Evolutionary conservation across 1,140 invertebrate species (phyloP), one percentile per base, ranked within the genome.

Genomic region (Penaeus chinensis): DNA sequence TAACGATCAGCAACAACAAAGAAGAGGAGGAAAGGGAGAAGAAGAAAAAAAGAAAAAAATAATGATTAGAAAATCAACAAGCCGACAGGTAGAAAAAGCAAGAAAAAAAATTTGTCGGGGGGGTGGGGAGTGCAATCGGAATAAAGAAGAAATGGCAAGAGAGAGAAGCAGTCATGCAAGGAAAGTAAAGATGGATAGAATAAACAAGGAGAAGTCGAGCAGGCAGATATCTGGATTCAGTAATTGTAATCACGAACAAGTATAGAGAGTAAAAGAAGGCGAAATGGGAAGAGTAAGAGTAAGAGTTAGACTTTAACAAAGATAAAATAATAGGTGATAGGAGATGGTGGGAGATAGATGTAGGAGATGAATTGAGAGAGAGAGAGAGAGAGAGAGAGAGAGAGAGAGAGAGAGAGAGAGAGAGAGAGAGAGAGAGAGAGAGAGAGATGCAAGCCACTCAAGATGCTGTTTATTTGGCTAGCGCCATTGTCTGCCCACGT

Each of bases 21-120:
- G 11, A 81, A 81, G 79, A 81, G 60, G 24, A 47, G 24, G 60
- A 81, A 60, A 81, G n/a, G 27, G n/a, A 81, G 60, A 81, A 22
- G 60, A 3, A 81, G 79, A 81, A 10, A 7, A 60, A 79, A 60
- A 79, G 18, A 27, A 24, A 37, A 7, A 77, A 37, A 77, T 19
- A 37, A 7, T n/a, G 47, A 77, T 19, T 11, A 54, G 16, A 54
- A 54, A 54, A 54, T 4, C 10, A 54, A 54, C 54, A 54, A 54
- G 37, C 37, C 4, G 16, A 54, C 54, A 54, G 54, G 16, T 16
- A 13, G 54, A 54, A 47, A 13, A 8, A 16, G 54, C 11, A 54
- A 16, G 16, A 16, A 2, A 54, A 54, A 16, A 54, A 54, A 0
- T 11, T 54, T 2, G 11, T 0, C 37, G 37, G 37, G 37, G 37